Conservation (phyloP, 2,113 vertebrate species). For the Psittacula cyanocephala region DNA sequence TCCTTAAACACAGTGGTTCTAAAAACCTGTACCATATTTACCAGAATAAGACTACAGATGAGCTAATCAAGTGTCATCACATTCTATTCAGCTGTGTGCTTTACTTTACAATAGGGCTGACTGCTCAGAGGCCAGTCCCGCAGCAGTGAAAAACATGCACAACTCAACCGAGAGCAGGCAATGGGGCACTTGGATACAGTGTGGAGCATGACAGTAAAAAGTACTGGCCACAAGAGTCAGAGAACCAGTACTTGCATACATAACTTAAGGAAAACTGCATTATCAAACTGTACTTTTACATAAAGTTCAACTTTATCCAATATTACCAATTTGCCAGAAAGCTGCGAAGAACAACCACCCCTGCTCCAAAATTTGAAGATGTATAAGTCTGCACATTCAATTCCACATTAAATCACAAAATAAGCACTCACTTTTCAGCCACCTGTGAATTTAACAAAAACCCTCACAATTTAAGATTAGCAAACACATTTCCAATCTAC, state of each 20-base stretch:
- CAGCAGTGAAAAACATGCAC: neutral
- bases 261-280: neutral
- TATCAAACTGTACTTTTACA: neutral
- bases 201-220: neutral
- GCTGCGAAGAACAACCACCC: neutral
- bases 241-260: neutral
- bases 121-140: neutral
- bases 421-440: neutral
- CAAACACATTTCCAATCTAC: constrained; percentile 15
- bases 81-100: neutral
- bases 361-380: neutral
- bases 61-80: neutral
- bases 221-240: neutral
- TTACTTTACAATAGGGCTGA: neutral
- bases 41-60: neutral
- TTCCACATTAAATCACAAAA: constrained; percentile 42
- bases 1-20: neutral
- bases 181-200: neutral
- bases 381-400: constrained; percentile 25
- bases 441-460: constrained; percentile 32
- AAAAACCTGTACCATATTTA: neutral
- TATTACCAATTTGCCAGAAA: constrained; percentile 21
- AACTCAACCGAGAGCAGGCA: neutral
- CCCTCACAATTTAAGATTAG: constrained; percentile 7
- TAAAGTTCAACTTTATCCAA: neutral